Evolutionary conservation across 37 sponge, comb jelly and placozoan genomes (phyloP).

Genomic region (Crambe crambe): DNA sequence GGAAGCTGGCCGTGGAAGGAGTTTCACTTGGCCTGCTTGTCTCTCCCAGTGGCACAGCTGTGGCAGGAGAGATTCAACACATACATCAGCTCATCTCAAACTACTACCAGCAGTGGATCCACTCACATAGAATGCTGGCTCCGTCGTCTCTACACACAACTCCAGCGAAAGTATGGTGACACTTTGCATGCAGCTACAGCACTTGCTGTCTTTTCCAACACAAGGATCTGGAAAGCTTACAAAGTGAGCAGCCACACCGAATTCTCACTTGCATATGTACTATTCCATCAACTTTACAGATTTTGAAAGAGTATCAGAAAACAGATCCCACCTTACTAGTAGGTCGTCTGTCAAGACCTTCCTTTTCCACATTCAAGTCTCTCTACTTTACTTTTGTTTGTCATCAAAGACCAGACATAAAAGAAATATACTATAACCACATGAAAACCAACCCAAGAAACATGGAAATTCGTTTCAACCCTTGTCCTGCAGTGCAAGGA

Average conservation of each 20-base stretch:
- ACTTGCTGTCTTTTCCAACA: constrained; percentile 10
- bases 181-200: background rate
- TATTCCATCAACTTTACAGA: no score
- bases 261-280: no score
- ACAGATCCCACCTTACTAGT: background rate
- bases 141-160: constrained; percentile 29
- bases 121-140: constrained; percentile 44
- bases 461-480: background rate
- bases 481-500: background rate
- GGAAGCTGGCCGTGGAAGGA: constrained; percentile 66
- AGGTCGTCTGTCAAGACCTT: background rate
- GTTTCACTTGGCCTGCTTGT: background rate
- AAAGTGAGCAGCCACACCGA: constrained; percentile 4
- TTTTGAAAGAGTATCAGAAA: background rate
- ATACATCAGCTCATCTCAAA: background rate
- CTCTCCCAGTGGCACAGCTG: background rate
- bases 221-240: constrained; percentile 44
- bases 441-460: background rate
- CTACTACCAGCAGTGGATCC: background rate
- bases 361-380: constrained; percentile 21
- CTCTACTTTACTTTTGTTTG: constrained; percentile 28
- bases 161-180: constrained; percentile 5
- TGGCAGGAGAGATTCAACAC: background rate
- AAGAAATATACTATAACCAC: constrained; percentile 6
- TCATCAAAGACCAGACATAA: constrained; percentile 32